Base-by-base conservation (phyloP, 1,140 invertebrate genomes). In the Leptinotarsa undecemlineata region DNA sequence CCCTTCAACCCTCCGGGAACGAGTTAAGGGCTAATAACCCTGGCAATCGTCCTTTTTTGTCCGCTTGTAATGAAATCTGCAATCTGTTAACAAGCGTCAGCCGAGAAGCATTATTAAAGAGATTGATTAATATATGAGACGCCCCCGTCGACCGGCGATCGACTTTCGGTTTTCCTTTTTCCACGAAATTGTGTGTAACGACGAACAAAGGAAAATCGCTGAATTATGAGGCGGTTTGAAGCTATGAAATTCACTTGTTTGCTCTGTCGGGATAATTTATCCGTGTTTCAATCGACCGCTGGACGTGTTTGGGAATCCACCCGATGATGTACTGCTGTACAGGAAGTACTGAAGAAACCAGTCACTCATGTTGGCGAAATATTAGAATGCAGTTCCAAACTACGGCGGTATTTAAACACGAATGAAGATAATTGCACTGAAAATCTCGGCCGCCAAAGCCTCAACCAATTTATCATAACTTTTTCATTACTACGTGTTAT, bases 31-130 rank as follows among this genome's bases (percentile, higher is more conserved):
- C 20, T 64, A 64, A 64, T 19, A 64, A 64, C 63, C 63, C 63
- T 23, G 20, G 4, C 63, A 15, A 33, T 33, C 63, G 17, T 64
- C 26, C 63, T 64, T 64, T 8, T 15, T 33, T 64, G 63, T 20
- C 26, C 26, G 11, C 11, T 1, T 64, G 17, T 20, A 15, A 64
- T 33, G n/a, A 64, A 64, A 64, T 64, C 17, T 64, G 63, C 63
- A 64, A 64, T 64, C 63, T 64, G 63, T 64, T 64, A 64, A 64
- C 63, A 64, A 13, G 63, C 26, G 63, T 57, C 51, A 64, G 26
- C 63, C 14, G 11, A 64, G 26, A n/a, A 64, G 63, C 63, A 64
- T 64, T 64, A 64, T 64, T 64, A 64, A 64, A 64, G 63, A 20
- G 63, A 15, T 64, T 64, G 63, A 64, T 64, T 64, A 64, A 64